Evolutionary conservation across 92 coral and sea anemone species (phyloP).

Genomic region (Parazoanthus atlanticus): DNA sequence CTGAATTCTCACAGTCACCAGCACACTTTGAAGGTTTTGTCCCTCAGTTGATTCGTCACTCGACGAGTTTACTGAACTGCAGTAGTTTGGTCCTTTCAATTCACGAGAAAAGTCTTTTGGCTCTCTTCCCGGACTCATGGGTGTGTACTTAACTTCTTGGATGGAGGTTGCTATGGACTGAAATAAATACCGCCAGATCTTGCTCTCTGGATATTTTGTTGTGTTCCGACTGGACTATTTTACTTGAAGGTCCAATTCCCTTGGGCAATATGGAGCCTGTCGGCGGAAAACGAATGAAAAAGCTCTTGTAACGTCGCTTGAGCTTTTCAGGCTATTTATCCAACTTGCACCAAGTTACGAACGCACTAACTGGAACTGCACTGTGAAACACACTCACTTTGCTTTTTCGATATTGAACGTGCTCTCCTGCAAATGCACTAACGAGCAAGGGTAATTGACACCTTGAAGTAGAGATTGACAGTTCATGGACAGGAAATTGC

Average conservation of each 20-base stretch:
- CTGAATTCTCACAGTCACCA: constrained; percentile 62
- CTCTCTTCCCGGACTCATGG: constrained; percentile 24
- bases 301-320: background rate
- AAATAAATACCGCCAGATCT: background rate
- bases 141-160: background rate
- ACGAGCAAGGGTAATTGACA: constrained; percentile 15
- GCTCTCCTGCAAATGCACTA: background rate
- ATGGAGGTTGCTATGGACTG: background rate
- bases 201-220: background rate
- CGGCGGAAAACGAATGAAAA: no score
- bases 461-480: constrained; percentile 1
- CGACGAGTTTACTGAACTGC: constrained; percentile 12
- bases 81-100: background rate
- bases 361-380: background rate
- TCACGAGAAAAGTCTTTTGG: background rate
- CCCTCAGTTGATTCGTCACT: constrained; percentile 46
- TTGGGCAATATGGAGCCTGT: no score
- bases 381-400: background rate
- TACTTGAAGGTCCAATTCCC: no score
- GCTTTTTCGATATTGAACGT: background rate
- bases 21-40: constrained; percentile 57
- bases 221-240: no score
- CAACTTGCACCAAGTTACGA: background rate
- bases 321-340: background rate
- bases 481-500: constrained; percentile 24